Conservation (phyloP, 2,888 invertebrate species). For the Hartigia nigra region DNA sequence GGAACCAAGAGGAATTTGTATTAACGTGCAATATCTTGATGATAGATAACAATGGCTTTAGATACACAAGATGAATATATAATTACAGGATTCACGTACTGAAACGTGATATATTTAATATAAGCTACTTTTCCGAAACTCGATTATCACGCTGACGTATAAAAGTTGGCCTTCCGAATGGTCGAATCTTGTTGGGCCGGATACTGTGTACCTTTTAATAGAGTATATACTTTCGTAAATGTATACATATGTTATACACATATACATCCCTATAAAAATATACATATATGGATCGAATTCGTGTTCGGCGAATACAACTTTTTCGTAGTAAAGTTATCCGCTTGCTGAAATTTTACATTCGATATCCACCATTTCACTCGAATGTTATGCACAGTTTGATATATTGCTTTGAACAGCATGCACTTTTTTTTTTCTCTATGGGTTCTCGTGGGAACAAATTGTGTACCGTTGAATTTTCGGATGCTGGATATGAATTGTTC, state of each 20-base stretch:
- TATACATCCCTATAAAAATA: not conserved
- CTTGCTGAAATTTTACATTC: not conserved
- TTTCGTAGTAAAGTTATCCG: not conserved
- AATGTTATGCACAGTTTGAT: not conserved
- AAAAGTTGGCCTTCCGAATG: not conserved
- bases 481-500: not conserved
- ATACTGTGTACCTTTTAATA: not conserved
- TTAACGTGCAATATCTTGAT: slow-evolving; percentile 41
- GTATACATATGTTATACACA: not conserved
- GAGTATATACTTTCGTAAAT: slow-evolving; percentile 5
- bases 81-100: too few relatives aligned
- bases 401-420: not conserved
- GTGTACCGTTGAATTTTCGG: not conserved
- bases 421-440: not conserved
- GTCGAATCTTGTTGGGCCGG: not conserved
- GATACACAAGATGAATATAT: not conserved
- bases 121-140: not conserved
- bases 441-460: not conserved
- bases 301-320: not conserved
- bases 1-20: slow-evolving; percentile 34
- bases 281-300: not conserved
- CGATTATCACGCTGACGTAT: not conserved
- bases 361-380: not conserved
- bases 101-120: not conserved
- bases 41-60: slow-evolving; percentile 28